Evolutionary conservation across 1,140 invertebrate species (phyloP).

Genomic region (Chymomyza costata): DNA sequence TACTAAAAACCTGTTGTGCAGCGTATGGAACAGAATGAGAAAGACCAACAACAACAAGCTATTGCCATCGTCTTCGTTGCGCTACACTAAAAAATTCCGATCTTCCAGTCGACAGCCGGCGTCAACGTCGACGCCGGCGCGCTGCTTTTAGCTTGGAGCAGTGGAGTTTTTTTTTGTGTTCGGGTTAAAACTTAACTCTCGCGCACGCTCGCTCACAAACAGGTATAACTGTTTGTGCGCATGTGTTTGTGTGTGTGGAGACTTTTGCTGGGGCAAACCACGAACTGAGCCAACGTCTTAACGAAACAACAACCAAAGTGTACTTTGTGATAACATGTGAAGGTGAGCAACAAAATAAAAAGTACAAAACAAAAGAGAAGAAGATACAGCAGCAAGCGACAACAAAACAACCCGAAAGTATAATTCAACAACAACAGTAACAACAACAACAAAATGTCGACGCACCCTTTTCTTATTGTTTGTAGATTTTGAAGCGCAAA

Average conservation of each 20-base stretch:
- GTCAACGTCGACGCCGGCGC: constrained; percentile 31
- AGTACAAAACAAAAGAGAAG: constrained; percentile 42
- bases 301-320: constrained; percentile 58
- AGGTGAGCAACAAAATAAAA: constrained; percentile 69
- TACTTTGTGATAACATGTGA: constrained; percentile 59
- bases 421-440: constrained; percentile 35
- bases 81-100: constrained; percentile 66
- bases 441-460: constrained; percentile 54
- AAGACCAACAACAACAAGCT: constrained; percentile 32
- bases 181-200: constrained; percentile 12
- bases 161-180: constrained; percentile 26
- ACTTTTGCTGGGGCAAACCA: constrained; percentile 32
- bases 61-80: constrained; percentile 19
- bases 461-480: constrained; percentile 65
- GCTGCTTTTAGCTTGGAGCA: constrained; percentile 35
- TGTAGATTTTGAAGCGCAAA: constrained; percentile 52
- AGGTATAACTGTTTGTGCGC: constrained; percentile 52
- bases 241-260: constrained; percentile 36
- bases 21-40: constrained; percentile 43
- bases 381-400: too few relatives aligned
- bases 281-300: constrained; percentile 40
- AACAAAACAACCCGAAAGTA: too few relatives aligned
- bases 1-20: constrained; percentile 36
- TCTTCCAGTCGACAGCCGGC: constrained; percentile 47
- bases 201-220: constrained; percentile 40